Percentiles rank a stretch among this genome's conserved stretches.
phyloP scores from a whole-genome alignment of 2,113 vertebrate genomes.

The Carettochelys insculpta region DNA sequence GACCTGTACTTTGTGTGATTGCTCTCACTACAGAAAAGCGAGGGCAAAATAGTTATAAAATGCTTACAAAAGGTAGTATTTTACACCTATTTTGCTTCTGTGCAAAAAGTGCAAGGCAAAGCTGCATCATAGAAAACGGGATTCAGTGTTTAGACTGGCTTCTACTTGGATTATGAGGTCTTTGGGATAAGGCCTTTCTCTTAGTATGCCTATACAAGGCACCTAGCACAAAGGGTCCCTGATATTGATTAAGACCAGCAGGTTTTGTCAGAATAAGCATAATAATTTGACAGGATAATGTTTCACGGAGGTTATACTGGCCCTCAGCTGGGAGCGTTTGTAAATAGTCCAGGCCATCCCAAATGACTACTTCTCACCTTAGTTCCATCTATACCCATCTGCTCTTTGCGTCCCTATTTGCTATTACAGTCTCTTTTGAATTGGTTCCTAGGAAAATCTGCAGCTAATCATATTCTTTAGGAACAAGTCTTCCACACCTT shows the following conservation, averaged over 20 bases:
- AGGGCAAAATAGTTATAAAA: neutral
- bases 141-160: neutral
- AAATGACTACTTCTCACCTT: neutral
- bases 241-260: neutral
- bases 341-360: neutral
- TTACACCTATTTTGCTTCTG: neutral
- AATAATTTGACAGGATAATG: neutral
- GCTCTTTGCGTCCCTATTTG: neutral
- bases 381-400: no score
- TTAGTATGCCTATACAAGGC: neutral
- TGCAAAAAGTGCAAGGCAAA: neutral
- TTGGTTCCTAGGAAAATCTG: neutral
- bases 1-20: neutral
- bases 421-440: neutral
- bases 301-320: neutral
- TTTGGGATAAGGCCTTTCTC: neutral
- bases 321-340: neutral
- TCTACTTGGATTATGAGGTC: neutral
- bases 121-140: neutral
- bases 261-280: neutral
- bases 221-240: neutral
- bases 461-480: neutral
- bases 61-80: neutral
- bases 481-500: neutral
- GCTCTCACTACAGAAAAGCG: neutral